Evolutionary conservation across 92 coral and sea anemone genomes (phyloP).

Genomic region (Zoanthus sociatus): DNA sequence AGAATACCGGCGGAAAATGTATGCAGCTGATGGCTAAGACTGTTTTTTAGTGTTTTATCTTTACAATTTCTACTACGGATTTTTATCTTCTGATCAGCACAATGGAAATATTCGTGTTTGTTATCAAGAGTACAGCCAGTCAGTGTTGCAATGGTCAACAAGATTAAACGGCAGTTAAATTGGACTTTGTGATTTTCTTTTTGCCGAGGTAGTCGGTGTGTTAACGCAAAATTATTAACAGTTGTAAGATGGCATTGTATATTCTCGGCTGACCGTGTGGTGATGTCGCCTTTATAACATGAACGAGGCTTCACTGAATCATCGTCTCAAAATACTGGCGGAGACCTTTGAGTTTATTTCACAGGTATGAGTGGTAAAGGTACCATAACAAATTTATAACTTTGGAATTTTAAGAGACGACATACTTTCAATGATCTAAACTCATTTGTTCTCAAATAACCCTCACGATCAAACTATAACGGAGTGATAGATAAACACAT

Average conservation of each 20-base stretch:
- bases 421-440: background rate
- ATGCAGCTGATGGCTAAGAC: too few relatives aligned
- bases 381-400: background rate
- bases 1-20: too few relatives aligned
- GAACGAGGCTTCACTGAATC: background rate
- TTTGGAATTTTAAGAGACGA: background rate
- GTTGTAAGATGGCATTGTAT: background rate
- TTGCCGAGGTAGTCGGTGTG: background rate
- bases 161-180: background rate
- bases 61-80: background rate
- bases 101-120: background rate
- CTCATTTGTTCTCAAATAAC: background rate
- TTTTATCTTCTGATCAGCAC: background rate
- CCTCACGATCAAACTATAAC: background rate
- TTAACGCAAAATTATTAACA: background rate
- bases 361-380: background rate
- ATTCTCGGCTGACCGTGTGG: too few relatives aligned
- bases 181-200: background rate
- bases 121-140: background rate
- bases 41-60: too few relatives aligned
- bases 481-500: background rate
- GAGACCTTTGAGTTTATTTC: conserved; percentile 33
- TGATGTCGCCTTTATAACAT: background rate
- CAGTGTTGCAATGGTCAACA: background rate
- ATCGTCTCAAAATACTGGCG: background rate